Base-by-base conservation (phyloP, 2,797 vertebrate genomes). In the Pipistrellus nathusii region DNA sequence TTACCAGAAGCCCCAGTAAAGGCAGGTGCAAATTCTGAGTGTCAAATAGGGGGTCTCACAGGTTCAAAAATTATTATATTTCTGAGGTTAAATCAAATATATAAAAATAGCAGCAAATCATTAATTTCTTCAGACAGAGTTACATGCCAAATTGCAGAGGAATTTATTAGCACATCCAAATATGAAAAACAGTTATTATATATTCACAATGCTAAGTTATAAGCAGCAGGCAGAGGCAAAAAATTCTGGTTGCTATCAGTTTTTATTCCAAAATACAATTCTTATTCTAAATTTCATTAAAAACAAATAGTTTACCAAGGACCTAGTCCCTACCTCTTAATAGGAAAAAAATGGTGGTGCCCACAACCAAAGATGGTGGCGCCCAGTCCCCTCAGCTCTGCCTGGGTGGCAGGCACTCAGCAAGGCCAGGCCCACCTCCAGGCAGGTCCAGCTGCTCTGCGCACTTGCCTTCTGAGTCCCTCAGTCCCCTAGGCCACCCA, bases 191-290 rank as follows among this genome's bases (percentile, higher is more conserved):
- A 81, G n/a, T 51, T 53, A 82, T 59, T 46, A 27, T 68, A 25
- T 68, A 62, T 85, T 76, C 78, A 59, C 6, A 76, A 64, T 46
- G 51, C 12, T 88, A 88, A 64, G 27, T 68, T 80, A 38, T 7
- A 84, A 91, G 5, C 35, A 76, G 51, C 9, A 44, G 25, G 80
- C 38, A 86, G 64, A 82, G 23, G 21, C 51, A 71, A 55, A 69
- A 81, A 57, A 64, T 51, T 66, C 59, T 91, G 59, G 18, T 57
- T 83, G 46, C 5, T 30, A 25, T 38, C 68, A 84, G 14, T 75
- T 94, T 85, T 93, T 75, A 86, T 89, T 86, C 3, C n/a, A 84
- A 91, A 89, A 84, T 41, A 6, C 30, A 84, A 12, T 78, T 94
- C 82, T 93, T 75, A 86, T 89, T 86, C 3, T 35, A 84, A 91